Base-by-base conservation (phyloP, 1,140 invertebrate species). In the Oppia nitens region DNA sequence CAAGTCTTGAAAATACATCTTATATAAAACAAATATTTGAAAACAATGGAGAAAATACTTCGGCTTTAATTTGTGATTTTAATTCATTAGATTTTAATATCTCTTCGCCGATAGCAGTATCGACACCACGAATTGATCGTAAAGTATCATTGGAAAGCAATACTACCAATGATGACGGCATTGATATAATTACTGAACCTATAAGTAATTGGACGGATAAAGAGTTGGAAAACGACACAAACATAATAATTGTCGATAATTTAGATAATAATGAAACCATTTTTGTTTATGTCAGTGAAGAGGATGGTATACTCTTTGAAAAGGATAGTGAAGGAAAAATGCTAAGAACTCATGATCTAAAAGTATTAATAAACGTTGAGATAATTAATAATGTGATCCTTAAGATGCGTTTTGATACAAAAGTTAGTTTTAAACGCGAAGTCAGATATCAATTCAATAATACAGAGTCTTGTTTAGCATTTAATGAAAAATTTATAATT, bases 301-400 rank as follows among this genome's bases (percentile, higher is more conserved):
- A 45, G 23, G 56, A 57, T 52, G 56, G 56, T 27, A 29, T 57
- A 40, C 6, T 57, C 47, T 57, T 49, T 23, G 56, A 57, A 27
- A 57, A 57, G 23, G 56, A 57, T 40, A 49, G 56, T 52, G 48
- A 25, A n/a, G 56, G 56, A 17, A 57, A 49, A 52, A 26, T 57
- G 4, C 40, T 57, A n/a, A 48, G 12, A 20, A 57, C 56, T 21
- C 47, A 48, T 21, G 56, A 57, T 40, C n/a, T 57, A 24, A 57
- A 57, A 24, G 26, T 57, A 20, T 45, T 57, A n/a, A 4, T 2
- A 52, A 27, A 49, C 21, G n/a, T 47, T 20, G 12, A 26, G 3
- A 12, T 32, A 53, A 20, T 29, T 17, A 29, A 56, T 21, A 20
- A 26, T 17, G 11, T 26, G 17, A 47, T 47, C 9, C n/a, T 57